Evolutionary conservation across 2,113 vertebrate genomes (phyloP).

Genomic region (Sorex fumeus): DNA sequence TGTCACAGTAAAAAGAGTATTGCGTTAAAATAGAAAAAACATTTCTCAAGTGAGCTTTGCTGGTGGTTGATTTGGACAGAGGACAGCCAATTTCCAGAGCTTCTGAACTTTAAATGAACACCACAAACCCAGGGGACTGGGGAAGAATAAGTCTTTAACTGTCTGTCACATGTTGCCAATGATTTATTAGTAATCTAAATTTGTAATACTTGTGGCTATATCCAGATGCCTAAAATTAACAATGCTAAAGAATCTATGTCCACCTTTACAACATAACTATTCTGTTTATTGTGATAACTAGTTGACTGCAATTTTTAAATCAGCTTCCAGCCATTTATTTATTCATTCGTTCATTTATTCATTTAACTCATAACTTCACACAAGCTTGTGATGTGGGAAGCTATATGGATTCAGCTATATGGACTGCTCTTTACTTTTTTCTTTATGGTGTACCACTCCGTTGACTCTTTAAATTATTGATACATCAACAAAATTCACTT

Average conservation of each 20-base stretch:
- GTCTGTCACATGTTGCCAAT: background rate
- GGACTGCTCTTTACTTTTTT: background rate
- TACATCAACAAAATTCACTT: background rate
- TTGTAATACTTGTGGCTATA: background rate
- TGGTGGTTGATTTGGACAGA: background rate
- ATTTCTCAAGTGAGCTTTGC: background rate
- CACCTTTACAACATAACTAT: background rate
- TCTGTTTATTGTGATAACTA: background rate
- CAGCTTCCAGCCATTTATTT: background rate
- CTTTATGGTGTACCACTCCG: background rate
- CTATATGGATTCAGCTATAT: too few species aligned
- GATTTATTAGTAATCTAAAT: conserved; percentile 38
- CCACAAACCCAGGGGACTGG: background rate
- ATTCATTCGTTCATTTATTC: background rate
- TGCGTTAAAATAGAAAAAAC: background rate
- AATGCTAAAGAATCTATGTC: background rate
- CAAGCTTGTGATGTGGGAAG: too few species aligned
- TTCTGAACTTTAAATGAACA: conserved; percentile 33
- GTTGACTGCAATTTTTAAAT: background rate
- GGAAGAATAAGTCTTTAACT: background rate
- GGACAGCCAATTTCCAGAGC: background rate
- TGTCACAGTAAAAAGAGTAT: background rate
- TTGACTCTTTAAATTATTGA: background rate
- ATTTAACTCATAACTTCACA: background rate
- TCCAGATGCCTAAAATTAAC: background rate